Base-by-base conservation (phyloP, 2,113 vertebrate genomes). In the Hiodon tergisus region DNA sequence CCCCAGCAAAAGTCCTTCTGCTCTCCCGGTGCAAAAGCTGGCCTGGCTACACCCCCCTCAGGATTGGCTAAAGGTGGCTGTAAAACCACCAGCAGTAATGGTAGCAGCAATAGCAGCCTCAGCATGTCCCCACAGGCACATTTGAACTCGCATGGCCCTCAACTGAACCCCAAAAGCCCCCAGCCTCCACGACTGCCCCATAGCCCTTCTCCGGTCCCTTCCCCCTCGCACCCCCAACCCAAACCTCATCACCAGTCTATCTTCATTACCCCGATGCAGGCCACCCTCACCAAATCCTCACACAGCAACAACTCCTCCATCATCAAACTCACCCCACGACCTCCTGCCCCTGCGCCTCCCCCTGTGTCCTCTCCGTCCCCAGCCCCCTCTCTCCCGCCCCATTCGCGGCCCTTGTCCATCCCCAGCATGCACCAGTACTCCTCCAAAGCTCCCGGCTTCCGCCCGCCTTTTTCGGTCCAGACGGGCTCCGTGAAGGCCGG, bases 181-280 rank as follows among this genome's bases (percentile, higher is more conserved):
- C 76, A 67, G 60, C 65, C 76, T n/a, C 48, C 65, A 65, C 65
- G 75, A 58, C 53, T 68, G 11, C 8, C 69, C 75, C 55, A 77
- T 47, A 58, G 81, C 55, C n/a, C 79, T 4, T 72, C 75, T 54
- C 78, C 84, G 0, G 72, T 68, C 60, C 67, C 62, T 52, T 58
- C 81, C 47, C 71, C 67, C 11, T 71, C 77, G 0, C 69, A 69
- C 52, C 13, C 79, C 48, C 88, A 81, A 0, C 65, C 78, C 14
- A 79, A 79, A 72, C 10, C 87, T 88, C 77, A 81, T 87, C 82
- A 89, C 88, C 89, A 93, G 89, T 89, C 90, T 0, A 90, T 86
- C 76, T 93, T 93, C 81, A 90, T 93, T 83, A 93, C 90, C 10
- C 90, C 90, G 11, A 91, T 92, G 91, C 91, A 93, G 58, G 91